These are phyloP conservation scores for Amphiura filiformis DNA, from an alignment of 35 echinoderm and acorn worm genomes.

Conservation along the genomic window DNA sequence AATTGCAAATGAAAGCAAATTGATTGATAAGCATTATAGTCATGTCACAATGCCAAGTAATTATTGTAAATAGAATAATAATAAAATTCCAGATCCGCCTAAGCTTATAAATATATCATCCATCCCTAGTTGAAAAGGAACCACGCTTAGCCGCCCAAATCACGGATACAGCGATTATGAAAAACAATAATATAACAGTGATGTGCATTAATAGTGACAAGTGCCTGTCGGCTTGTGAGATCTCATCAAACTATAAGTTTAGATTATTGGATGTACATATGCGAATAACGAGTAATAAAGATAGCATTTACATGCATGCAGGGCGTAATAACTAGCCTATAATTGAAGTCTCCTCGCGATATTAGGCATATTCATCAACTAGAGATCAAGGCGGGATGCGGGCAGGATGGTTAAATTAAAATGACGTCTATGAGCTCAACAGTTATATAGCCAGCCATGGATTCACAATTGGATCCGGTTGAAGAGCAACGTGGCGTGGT, in stretches of 20 bases:
- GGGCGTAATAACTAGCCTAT: neutral
- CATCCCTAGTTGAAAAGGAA: neutral
- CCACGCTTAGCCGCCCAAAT: neutral
- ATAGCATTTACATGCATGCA: neutral
- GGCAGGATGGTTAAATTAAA: neutral
- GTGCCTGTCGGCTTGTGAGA: neutral
- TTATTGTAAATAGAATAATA: neutral
- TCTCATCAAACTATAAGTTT: neutral
- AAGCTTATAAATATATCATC: neutral
- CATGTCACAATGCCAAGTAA: neutral
- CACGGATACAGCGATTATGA: neutral
- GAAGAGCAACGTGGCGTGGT: too few species aligned
- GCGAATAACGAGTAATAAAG: conserved; percentile 3
- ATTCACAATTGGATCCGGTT: too few species aligned
- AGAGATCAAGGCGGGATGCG: neutral
- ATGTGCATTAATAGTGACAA: neutral
- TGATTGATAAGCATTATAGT: neutral
- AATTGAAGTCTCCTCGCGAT: conserved; percentile 3
- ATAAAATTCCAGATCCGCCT: neutral
- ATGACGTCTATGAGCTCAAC: neutral
- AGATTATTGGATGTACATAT: neutral
- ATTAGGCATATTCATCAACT: neutral
- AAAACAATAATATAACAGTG: neutral
- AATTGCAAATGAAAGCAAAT: too few species aligned
- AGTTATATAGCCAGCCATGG: too few species aligned